Conservation (phyloP, 2,888 invertebrate species). For the Clitarchus hookeri region DNA sequence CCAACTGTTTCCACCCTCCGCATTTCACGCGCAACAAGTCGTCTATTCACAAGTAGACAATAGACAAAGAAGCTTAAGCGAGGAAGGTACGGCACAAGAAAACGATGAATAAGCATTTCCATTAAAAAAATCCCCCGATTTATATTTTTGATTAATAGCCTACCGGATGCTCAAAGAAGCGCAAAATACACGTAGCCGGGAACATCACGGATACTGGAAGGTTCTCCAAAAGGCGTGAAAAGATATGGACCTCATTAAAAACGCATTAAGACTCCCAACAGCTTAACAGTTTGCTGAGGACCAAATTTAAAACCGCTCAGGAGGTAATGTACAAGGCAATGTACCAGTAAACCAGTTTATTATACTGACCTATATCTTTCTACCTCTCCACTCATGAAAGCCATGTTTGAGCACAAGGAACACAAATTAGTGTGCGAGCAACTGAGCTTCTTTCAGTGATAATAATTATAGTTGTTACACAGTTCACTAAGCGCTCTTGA, state of each 20-base stretch:
- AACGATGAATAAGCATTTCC: constrained; percentile 28
- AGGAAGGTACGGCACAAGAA: constrained; percentile 47
- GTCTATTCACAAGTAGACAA: background rate
- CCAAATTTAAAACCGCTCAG: background rate
- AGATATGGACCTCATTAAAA: background rate
- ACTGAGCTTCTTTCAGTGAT: background rate
- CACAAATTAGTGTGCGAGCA: background rate
- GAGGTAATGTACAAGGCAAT: background rate
- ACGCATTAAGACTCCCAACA: background rate
- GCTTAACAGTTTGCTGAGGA: background rate
- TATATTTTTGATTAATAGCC: constrained; percentile 41
- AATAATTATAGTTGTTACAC: background rate
- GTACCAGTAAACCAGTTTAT: background rate
- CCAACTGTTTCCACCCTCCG: background rate
- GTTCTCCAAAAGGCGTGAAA: background rate
- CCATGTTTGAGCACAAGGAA: no score
- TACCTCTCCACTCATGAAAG: background rate
- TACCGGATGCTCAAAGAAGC: constrained; percentile 2
- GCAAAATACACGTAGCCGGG: background rate
- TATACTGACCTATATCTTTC: background rate
- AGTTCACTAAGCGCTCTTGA: no score
- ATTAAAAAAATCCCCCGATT: constrained; percentile 42
- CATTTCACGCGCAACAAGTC: background rate
- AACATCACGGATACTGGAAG: background rate
- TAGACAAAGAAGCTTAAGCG: background rate